Evolutionary conservation across 1,140 invertebrate genomes (phyloP), one percentile per base, ranked within the genome.

Genomic region (Musca vetustissima): DNA sequence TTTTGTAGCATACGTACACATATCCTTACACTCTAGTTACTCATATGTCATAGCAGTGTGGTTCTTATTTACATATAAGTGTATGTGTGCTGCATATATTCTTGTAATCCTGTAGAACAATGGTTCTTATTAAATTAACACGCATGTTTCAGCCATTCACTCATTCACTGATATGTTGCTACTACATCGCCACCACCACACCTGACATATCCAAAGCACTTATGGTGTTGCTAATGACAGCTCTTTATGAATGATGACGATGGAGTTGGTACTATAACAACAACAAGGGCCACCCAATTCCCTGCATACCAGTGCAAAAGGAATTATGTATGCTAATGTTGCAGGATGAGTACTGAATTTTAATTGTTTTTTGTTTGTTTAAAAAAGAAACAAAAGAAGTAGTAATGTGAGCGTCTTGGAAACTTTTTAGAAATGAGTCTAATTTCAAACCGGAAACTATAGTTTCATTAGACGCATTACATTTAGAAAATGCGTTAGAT

Each of bases 131-230:
- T 61, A 61, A 61, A 61, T 61, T 61, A 61, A 61, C 57, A 61
- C 57, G 19, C 25, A 25, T 17, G 8, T 61, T 1, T 61, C 28
- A 17, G 36, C 21, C 28, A n/a, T 43, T 28, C 28, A 57, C 1
- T 61, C 57, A 61, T n/a, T n/a, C n/a, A n/a, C n/a, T n/a, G n/a
- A n/a, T 61, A 61, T 43, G 57, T 61, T 61, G 57, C 57, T 61
- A 36, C 57, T 19, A 19, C 49, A 6, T 15, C 19, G 11, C 6
- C 36, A 4, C 36, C 36, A 8, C 36, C 36, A 3, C 28, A 11
- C 36, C 36, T 43, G 36, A 4, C 36, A 13, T 11, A 3, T 28
- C 8, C 3, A 4, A 28, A 43, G 6, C 36, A 43, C 15, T 65
- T 66, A 17, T 24, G 47, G 9, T 52, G 47, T 66, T 66, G n/a